Base-by-base conservation (phyloP, 2,113 vertebrate genomes). In the Melierax canorus region DNA sequence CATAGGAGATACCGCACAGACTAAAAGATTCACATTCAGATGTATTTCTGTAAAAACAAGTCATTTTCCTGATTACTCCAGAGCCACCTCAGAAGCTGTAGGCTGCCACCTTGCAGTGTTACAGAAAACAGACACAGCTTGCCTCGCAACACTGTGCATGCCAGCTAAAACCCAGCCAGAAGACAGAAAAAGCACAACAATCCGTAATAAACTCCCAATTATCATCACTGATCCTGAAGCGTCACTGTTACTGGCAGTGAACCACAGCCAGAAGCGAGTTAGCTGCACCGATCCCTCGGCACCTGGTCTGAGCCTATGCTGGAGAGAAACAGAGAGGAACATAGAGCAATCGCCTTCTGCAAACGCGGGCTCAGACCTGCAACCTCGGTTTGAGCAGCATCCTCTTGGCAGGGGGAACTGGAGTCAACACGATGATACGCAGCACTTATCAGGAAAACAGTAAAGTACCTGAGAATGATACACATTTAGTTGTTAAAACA, bases 341-440 rank as follows among this genome's bases (percentile, higher is more conserved):
- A 0, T 10, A 24, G 41, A 56, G 15, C 11, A 0, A n/a, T 1
- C 23, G 7, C 4, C 29, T 24, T 19, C 50, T 7, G 24, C n/a
- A 27, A 45, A 36, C 0, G 3, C 0, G 6, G 24, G 62, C 36
- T 51, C 7, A 20, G 20, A 50, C 30, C 18, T 4, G 18, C 24
- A 1, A 2, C 6, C 41, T 10, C 5, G 1, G 11, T 17, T 41
- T 11, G 20, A 41, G 41, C 58, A 26, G 41, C n/a, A 12, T 11
- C 41, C 20, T 29, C 50, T 21, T 3, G 11, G n/a, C 41, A 30
- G 7, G 7, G n/a, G 20, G 6, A 43, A 48, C 12, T 2, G 1
- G 16, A 7, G 15, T 4, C 2, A 2, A 21, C 3, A 22, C 0
- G 23, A 34, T 3, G 39, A 27, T 4, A 12, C 4, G 0, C 39